These are phyloP conservation scores for Albula glossodonta DNA, from an alignment of 2,113 vertebrate genomes.

Conservation along the genomic window DNA sequence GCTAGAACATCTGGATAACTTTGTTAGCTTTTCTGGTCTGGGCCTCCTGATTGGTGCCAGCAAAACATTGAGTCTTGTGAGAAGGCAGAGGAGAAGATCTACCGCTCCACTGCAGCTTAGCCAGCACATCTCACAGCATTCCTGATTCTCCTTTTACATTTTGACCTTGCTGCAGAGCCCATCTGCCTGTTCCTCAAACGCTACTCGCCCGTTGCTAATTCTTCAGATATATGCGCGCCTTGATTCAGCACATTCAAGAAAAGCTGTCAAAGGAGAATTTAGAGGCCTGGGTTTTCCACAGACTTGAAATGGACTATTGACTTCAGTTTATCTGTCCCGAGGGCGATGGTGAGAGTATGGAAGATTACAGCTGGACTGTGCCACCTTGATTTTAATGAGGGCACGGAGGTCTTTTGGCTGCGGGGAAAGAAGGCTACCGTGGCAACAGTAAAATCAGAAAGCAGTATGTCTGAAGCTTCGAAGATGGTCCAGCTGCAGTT, in stretches of 20 bases:
- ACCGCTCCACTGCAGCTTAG: too few species aligned
- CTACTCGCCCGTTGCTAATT: neutral
- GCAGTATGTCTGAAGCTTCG: neutral
- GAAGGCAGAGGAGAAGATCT: too few species aligned
- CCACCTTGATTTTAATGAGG: constrained; percentile 9
- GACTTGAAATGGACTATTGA: neutral
- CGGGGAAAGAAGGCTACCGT: too few species aligned
- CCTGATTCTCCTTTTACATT: neutral
- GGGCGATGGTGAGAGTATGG: neutral
- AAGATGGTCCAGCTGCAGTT: neutral
- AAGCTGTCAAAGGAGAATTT: constrained; percentile 7
- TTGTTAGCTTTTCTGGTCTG: too few species aligned
- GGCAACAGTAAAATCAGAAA: neutral
- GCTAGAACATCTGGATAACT: too few species aligned
- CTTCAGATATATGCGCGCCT: neutral
- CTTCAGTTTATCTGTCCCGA: neutral
- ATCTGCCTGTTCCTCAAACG: neutral
- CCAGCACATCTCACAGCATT: too few species aligned
- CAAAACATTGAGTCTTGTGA: too few species aligned
- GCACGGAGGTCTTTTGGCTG: neutral
- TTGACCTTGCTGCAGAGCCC: neutral
- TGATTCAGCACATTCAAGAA: neutral
- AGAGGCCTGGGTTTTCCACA: neutral
- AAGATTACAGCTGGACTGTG: neutral
- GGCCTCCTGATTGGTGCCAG: too few species aligned